A percentile compares a stretch with the other conserved stretches of the same genome.
These are phyloP conservation scores for Heliconius hermathena DNA, from an alignment of 1,140 invertebrate species.

Conservation along the genomic window DNA sequence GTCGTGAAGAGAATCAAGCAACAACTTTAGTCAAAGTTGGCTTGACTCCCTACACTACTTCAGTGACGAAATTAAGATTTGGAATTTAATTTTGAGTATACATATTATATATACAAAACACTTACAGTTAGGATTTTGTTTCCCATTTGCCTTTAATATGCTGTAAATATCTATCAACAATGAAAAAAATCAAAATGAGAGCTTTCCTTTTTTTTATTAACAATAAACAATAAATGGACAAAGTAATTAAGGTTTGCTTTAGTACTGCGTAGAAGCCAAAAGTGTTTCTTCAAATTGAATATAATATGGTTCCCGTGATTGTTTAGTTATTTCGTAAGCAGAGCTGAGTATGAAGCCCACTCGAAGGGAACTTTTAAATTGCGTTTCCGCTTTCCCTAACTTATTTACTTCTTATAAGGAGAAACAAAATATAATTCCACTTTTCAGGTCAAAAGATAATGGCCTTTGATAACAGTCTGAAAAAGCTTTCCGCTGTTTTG, in stretches of 20 bases:
- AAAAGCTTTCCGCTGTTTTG: slow-evolving; percentile 79
- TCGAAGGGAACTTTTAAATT: slow-evolving; percentile 72
- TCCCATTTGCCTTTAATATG: background rate
- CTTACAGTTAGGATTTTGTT: no score
- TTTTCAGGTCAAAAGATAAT: slow-evolving; percentile 77
- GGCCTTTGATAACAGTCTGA: slow-evolving; percentile 76
- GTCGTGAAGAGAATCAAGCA: no score
- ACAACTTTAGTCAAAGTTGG: no score
- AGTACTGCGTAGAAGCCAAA: background rate
- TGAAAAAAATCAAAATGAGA: background rate
- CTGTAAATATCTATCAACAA: no score
- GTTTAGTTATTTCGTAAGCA: slow-evolving; percentile 49
- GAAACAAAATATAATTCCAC: slow-evolving; percentile 76
- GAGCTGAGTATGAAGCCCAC: slow-evolving; percentile 44
- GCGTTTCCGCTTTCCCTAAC: slow-evolving; percentile 67
- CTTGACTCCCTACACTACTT: no score
- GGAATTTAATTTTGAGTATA: no score
- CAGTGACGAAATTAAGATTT: no score
- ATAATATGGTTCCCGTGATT: slow-evolving; percentile 13
- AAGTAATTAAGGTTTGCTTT: background rate
- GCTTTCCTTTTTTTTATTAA: background rate
- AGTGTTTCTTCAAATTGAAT: background rate
- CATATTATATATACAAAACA: no score
- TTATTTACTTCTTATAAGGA: slow-evolving; percentile 76
- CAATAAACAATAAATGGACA: background rate